Percentiles rank a stretch among this genome's conserved stretches.
phyloP scores from a whole-genome alignment of 2,113 vertebrate genomes.

The Motacilla tschutschensis region DNA sequence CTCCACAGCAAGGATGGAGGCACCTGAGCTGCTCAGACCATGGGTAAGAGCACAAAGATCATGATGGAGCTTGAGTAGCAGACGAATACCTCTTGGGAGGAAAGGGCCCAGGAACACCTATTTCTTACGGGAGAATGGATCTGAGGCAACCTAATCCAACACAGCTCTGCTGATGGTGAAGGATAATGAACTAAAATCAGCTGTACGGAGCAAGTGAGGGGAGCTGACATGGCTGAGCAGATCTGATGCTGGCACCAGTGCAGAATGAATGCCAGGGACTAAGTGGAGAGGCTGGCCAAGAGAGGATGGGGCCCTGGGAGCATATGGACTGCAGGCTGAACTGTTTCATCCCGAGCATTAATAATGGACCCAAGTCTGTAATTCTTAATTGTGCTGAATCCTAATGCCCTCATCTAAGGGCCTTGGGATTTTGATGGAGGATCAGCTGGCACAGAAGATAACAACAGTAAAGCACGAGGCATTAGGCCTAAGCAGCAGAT shows the following conservation, averaged over 20 bases:
- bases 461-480: neutral
- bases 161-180: neutral
- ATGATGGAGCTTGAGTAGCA: neutral
- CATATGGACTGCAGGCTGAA: slow-evolving; percentile 52
- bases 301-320: slow-evolving; percentile 36
- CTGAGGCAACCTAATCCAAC: neutral
- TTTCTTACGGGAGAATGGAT: neutral
- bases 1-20: neutral
- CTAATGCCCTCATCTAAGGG: slow-evolving; percentile 18
- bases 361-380: slow-evolving; percentile 39
- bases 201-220: neutral
- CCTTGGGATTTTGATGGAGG: slow-evolving; percentile 22
- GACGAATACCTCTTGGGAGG: neutral
- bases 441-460: slow-evolving; percentile 35
- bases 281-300: neutral
- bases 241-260: slow-evolving; percentile 43
- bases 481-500: slow-evolving; percentile 18
- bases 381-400: slow-evolving; percentile 52
- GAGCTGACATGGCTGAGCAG: neutral
- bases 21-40: neutral
- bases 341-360: slow-evolving; percentile 27
- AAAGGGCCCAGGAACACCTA: neutral
- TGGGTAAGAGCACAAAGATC: neutral
- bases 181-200: neutral
- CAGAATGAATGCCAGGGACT: slow-evolving; percentile 23